phyloP scores from a whole-genome alignment of 2,797 vertebrate species.

The Hirundo rustica region DNA sequence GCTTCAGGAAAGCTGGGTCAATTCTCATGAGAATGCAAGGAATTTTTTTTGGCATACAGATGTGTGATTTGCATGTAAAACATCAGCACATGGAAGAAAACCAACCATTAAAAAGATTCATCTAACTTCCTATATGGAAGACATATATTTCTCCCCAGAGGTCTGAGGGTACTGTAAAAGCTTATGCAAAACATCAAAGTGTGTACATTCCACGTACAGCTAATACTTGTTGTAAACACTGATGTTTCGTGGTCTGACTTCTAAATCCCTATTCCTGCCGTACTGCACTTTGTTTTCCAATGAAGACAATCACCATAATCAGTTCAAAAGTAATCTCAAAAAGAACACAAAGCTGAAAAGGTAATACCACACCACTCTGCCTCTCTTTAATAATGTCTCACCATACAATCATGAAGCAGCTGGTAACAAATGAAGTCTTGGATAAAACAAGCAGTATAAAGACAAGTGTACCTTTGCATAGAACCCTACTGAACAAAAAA shows the following conservation, averaged over 20 bases:
- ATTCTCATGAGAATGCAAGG: constrained; percentile 43
- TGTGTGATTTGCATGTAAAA: constrained; percentile 51
- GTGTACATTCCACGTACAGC: constrained; percentile 75
- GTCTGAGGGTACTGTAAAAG: constrained; percentile 70
- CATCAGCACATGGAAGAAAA: constrained; percentile 47
- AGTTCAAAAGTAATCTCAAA: not conserved
- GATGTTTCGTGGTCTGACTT: constrained; percentile 70
- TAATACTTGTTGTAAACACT: constrained; percentile 74
- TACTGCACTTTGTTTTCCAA: constrained; percentile 22
- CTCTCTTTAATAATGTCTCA: constrained; percentile 9
- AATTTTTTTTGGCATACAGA: constrained; percentile 45
- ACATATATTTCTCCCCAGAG: constrained; percentile 54
- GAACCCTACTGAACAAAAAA: not conserved
- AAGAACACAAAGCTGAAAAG: constrained; percentile 49
- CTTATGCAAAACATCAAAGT: constrained; percentile 79
- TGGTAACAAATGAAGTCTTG: constrained; percentile 15
- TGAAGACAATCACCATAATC: not conserved
- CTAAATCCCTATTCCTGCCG: constrained; percentile 50
- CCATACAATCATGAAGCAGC: not conserved
- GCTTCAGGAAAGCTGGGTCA: constrained; percentile 43
- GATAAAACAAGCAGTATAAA: constrained; percentile 25
- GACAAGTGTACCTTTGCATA: constrained; percentile 72
- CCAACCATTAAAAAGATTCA: constrained; percentile 51
- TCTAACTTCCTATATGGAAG: constrained; percentile 69
- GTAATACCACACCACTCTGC: not conserved